Percentiles rank a stretch among this genome's conserved stretches.
Conservation (phyloP, 2,113 vertebrate genomes). For the Toxostoma redivivum region DNA sequence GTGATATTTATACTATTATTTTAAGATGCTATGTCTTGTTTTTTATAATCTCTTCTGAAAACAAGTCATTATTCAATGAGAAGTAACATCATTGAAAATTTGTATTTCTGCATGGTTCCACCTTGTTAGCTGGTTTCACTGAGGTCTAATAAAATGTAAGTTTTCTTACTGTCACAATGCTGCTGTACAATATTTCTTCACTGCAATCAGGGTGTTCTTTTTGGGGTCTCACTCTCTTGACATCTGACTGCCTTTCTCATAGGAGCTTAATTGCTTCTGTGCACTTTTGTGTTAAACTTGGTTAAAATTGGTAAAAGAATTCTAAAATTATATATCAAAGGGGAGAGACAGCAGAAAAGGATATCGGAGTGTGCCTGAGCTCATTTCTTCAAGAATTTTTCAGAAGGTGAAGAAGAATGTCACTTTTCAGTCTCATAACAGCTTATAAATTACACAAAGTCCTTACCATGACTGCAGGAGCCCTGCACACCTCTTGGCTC, state of each 20-base stretch:
- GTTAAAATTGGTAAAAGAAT: neutral
- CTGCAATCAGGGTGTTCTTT: neutral
- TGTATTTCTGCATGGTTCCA: neutral
- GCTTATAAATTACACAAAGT: neutral
- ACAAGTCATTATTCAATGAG: neutral
- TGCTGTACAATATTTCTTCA: neutral
- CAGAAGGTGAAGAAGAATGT: neutral
- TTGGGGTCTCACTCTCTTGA: neutral
- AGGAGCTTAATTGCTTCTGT: neutral
- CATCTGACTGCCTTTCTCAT: neutral
- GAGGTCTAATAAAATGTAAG: neutral
- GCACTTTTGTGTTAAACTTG: neutral
- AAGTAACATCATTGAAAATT: neutral
- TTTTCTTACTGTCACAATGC: neutral
- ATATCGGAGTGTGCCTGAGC: neutral
- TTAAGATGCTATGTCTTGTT: neutral
- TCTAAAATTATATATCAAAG: neutral
- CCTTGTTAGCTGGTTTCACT: neutral
- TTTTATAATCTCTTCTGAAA: neutral
- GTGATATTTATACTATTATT: neutral
- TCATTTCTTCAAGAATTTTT: neutral
- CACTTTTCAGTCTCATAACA: accelerated
- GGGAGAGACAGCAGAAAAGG: neutral
- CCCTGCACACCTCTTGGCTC: neutral
- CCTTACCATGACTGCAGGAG: neutral